phyloP scores from a whole-genome alignment of 2,888 invertebrate species.

The Chloroclysta siterata region DNA sequence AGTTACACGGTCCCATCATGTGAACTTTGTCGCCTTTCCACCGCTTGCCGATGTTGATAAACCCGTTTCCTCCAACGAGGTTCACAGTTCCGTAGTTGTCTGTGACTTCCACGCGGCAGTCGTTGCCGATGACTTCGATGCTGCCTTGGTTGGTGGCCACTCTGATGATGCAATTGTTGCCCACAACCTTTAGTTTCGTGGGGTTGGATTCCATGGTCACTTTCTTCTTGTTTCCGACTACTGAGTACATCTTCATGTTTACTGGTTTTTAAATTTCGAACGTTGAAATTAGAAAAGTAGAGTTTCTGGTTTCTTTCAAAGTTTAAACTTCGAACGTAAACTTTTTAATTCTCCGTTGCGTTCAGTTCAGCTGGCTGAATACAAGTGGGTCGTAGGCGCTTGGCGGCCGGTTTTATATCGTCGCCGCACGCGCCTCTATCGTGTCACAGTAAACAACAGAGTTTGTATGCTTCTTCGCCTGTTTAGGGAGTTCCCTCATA shows the following conservation, averaged over 20 bases:
- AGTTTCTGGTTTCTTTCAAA: constrained; percentile 18
- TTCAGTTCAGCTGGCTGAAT: constrained; percentile 35
- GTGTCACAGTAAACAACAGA: constrained; percentile 20
- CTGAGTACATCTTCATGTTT: constrained; percentile 77
- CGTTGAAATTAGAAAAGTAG: constrained; percentile 19
- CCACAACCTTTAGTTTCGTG: constrained; percentile 71
- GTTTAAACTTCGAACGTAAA: constrained; percentile 12
- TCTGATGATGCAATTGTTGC: constrained; percentile 72
- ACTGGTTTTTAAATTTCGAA: constrained; percentile 34
- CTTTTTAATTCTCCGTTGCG: constrained; percentile 19
- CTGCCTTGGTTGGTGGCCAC: constrained; percentile 71
- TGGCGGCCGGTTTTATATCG: constrained; percentile 45
- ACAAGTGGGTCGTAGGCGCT: constrained; percentile 44
- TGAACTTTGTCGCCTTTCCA: constrained; percentile 71
- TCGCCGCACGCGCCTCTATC: constrained; percentile 47
- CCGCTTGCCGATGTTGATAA: constrained; percentile 65
- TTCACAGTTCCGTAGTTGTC: constrained; percentile 72
- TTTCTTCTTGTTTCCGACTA: constrained; percentile 80
- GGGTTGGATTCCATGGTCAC: constrained; percentile 77
- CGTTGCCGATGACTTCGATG: constrained; percentile 79
- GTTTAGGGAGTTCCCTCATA: constrained; percentile 55
- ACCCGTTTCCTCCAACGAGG: constrained; percentile 71
- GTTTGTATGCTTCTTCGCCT: constrained; percentile 29
- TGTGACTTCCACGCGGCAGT: constrained; percentile 70
- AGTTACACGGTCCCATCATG: constrained; percentile 66